A percentile compares a stretch with the other conserved stretches of the same genome.
phyloP scores from a whole-genome alignment of 2,113 vertebrate species.

The Paratilapia polleni region DNA sequence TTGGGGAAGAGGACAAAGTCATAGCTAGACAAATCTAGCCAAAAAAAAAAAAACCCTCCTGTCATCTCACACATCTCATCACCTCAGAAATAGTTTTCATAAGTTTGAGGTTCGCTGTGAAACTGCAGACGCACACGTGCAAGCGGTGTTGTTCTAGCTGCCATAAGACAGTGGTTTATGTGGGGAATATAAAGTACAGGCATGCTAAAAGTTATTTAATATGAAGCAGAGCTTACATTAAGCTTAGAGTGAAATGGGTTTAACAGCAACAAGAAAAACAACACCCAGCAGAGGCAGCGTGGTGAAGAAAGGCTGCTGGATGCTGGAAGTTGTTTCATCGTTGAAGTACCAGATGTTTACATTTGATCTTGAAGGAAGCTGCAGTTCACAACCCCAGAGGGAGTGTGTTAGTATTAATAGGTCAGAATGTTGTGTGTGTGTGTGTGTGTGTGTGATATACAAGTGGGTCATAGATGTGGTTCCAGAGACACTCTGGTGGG shows the following conservation, averaged over 20 bases:
- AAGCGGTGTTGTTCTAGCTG: not conserved
- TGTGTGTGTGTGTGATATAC: constrained; percentile 17
- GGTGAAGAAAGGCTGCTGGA: not conserved
- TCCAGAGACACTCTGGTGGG: constrained; percentile 20
- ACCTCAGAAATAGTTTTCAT: not conserved
- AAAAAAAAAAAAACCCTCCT: not conserved
- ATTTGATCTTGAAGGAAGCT: constrained; percentile 52
- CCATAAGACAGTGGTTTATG: not conserved
- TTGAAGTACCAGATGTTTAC: constrained; percentile 55
- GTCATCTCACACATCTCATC: fast-evolving
- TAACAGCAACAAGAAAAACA: constrained; percentile 23
- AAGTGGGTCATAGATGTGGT: constrained; percentile 49
- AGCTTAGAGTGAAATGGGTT: not conserved
- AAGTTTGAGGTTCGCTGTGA: not conserved
- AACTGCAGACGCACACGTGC: not conserved
- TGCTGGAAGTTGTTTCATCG: constrained; percentile 17
- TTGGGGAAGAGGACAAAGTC: not conserved
- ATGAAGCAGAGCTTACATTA: not conserved
- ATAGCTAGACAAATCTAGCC: not conserved
- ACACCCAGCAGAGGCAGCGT: constrained; percentile 8
- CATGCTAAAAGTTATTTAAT: not conserved
- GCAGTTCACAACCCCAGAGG: constrained; percentile 32
- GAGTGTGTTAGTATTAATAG: constrained; percentile 54
- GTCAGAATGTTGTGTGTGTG: constrained; percentile 31
- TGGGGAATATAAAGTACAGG: not conserved